Evolutionary conservation across 1,140 invertebrate species (phyloP), one percentile per base, ranked within the genome.

Genomic region (Nixonia krombeini): DNA sequence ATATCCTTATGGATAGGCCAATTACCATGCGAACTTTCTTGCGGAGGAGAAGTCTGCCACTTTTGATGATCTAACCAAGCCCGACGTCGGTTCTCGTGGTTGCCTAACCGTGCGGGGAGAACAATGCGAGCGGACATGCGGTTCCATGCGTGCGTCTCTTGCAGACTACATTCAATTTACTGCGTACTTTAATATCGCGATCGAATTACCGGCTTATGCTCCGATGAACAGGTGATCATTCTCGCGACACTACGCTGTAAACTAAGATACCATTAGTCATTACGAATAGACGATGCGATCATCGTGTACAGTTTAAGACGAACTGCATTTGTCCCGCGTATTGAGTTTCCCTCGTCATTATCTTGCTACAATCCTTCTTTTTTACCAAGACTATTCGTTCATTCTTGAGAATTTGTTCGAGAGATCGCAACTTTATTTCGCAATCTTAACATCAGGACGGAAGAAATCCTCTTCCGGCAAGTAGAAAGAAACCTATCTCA

Each of bases 61-160:
- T 3, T 21, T 21, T 21, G 21, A 21, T 21, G 21, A 21, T 21
- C 6, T 21, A 21, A 21, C 21, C 21, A 21, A 21, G 21, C 21
- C 2, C 21, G 15, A 37, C 12, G 6, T 37, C 12, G 33, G 12
- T 16, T 4, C 10, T 7, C 29, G 45, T 44, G 46, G 52, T 64
- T 17, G 25, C 51, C 53, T 45, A 64, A 51, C 49, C 41, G 61
- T 31, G 45, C 37, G 35, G 35, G 17, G 50, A 40, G 55, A 55
- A 62, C 58, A 62, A 56, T 56, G 45, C 38, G 50, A 46, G 40
- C n/a, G 9, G 45, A 64, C 45, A 64, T 52, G 28, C 37, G 38
- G 49, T 37, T 33, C 10, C 17, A 12, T 49, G 31, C 25, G n/a
- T 46, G 50, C 52, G 50, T n/a, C n/a, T n/a, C n/a, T n/a, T n/a